Percentiles rank a stretch among this genome's conserved stretches.
Conservation (phyloP, 2,797 vertebrate genomes). For the Acrossocheilus fasciatus region DNA sequence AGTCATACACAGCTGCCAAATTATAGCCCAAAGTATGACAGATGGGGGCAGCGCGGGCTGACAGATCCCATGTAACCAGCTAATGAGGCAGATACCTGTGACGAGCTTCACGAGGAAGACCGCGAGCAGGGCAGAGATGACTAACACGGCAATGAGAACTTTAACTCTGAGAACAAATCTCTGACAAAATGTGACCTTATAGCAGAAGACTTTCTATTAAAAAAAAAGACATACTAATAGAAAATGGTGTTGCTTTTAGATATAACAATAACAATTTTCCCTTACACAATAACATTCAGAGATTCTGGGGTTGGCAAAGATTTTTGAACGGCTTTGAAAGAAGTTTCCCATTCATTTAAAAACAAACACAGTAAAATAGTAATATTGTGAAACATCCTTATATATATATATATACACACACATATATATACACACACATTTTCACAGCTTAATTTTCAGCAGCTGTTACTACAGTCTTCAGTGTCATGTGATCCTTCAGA, state of each 20-base stretch:
- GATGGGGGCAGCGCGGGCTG: constrained; percentile 37
- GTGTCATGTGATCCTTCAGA: neutral
- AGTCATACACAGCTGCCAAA: constrained; percentile 58
- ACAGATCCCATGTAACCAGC: constrained; percentile 34
- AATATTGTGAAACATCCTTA: neutral
- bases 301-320: neutral
- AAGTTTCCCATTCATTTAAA: neutral
- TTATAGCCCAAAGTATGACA: constrained; percentile 48
- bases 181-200: constrained; percentile 7
- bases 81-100: constrained; percentile 52
- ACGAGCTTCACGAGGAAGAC: constrained; percentile 9
- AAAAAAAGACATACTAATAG: neutral
- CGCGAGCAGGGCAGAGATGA: constrained; percentile 29
- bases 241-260: neutral
- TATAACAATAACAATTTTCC: neutral
- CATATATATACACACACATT: too few relatives aligned
- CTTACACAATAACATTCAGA: neutral
- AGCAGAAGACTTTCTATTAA: neutral
- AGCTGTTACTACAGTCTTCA: neutral
- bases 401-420: too few relatives aligned
- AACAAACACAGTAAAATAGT: neutral
- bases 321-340: neutral
- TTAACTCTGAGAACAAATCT: constrained; percentile 23
- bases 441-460: neutral
- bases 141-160: constrained; percentile 27